A percentile compares a stretch with the other conserved stretches of the same genome.
Conservation (phyloP, 2,888 invertebrate genomes). For the Crepidodera aurea region DNA sequence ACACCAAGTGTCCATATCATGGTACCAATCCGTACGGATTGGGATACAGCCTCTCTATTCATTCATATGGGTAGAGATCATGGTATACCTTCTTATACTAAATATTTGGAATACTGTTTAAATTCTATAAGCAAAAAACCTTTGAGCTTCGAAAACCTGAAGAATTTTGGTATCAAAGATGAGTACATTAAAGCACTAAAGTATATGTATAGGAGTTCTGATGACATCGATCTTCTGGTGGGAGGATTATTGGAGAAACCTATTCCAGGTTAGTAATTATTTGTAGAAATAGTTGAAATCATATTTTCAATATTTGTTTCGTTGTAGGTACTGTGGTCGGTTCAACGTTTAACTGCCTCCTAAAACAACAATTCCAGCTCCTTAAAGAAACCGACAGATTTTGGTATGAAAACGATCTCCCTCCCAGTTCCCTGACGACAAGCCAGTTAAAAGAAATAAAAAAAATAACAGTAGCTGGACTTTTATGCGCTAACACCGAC, state of each 20-base stretch:
- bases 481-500: conserved; percentile 80
- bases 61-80: conserved; percentile 79
- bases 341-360: conserved; percentile 86
- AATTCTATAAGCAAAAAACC: conserved; percentile 53
- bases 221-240: conserved; percentile 85
- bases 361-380: conserved; percentile 83
- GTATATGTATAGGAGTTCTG: conserved; percentile 73
- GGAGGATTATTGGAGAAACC: conserved; percentile 86
- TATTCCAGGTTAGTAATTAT: conserved; percentile 65
- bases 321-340: conserved; percentile 86
- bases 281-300: too few species aligned
- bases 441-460: conserved; percentile 84
- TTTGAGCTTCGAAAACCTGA: conserved; percentile 63
- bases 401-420: conserved; percentile 95
- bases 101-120: conserved; percentile 73
- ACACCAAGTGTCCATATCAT: conserved; percentile 67
- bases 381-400: conserved; percentile 89
- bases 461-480: conserved; percentile 79
- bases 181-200: conserved; percentile 70
- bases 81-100: conserved; percentile 78
- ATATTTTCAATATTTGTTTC: too few species aligned
- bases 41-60: conserved; percentile 64
- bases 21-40: conserved; percentile 57
- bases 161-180: conserved; percentile 65
- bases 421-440: conserved; percentile 81